Evolutionary conservation across 2,113 vertebrate species (phyloP).

Genomic region (Nibea albiflora): DNA sequence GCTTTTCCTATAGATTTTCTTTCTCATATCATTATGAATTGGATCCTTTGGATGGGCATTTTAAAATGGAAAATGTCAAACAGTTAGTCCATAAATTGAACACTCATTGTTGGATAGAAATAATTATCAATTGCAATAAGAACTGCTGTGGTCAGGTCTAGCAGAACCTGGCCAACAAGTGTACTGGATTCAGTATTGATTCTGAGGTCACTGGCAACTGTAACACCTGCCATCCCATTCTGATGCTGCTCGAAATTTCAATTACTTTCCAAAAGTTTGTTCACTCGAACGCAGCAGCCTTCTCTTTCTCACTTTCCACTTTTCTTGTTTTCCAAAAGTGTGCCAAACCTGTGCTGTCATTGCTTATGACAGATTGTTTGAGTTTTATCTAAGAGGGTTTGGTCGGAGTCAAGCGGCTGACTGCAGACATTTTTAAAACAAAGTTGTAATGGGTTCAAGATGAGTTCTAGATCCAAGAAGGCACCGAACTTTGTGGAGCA

Average conservation of each 20-base stretch:
- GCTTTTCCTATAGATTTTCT: neutral
- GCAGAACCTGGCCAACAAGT: neutral
- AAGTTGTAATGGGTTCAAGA: neutral
- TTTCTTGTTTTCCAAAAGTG: neutral
- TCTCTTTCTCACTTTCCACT: neutral
- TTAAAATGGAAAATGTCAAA: neutral
- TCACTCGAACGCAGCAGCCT: neutral
- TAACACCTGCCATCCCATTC: neutral
- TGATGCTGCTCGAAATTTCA: neutral
- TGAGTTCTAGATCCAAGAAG: slow-evolving; percentile 12
- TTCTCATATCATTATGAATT: neutral
- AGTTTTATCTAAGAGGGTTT: neutral
- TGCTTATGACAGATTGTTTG: neutral
- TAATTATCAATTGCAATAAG: neutral
- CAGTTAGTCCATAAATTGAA: neutral
- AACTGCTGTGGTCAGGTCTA: neutral
- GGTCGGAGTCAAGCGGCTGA: slow-evolving; percentile 12
- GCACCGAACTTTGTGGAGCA: neutral
- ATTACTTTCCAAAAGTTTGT: neutral
- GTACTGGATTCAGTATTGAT: neutral
- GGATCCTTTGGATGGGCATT: neutral
- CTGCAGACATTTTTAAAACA: neutral
- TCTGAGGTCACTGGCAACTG: neutral
- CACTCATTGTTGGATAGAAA: neutral
- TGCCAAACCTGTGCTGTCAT: neutral